A percentile compares a stretch with the other conserved stretches of the same genome.
Evolutionary conservation across 2,797 vertebrate genomes (phyloP).

Genomic region (Iguana delicatissima): DNA sequence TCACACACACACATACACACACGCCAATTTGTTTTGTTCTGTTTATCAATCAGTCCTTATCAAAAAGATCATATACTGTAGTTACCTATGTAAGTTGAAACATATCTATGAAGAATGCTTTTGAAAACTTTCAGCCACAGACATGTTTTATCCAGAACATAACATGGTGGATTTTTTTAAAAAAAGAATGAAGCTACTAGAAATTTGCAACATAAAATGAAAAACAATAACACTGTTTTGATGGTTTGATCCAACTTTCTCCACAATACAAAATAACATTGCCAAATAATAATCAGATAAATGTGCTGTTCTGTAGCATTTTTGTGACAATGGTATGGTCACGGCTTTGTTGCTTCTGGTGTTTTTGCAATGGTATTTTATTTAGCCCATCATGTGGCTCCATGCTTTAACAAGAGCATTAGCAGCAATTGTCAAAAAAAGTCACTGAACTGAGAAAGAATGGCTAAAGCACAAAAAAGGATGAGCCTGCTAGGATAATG

Average conservation of each 20-base stretch:
- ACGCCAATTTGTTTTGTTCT: not conserved
- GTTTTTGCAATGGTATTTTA: constrained; percentile 47
- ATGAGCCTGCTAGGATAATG: constrained; percentile 11
- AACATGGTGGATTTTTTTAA: not conserved
- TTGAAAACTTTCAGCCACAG: not conserved
- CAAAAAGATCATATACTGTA: not conserved
- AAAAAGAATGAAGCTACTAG: constrained; percentile 17
- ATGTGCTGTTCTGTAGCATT: constrained; percentile 38
- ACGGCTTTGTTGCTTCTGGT: constrained; percentile 47
- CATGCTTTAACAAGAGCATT: constrained; percentile 32
- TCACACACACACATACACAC: not conserved
- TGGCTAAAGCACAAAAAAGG: constrained; percentile 35
- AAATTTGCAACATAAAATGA: not conserved
- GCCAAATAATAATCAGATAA: constrained; percentile 36
- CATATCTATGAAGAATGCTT: not conserved
- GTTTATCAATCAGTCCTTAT: not conserved
- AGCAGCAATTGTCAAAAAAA: constrained; percentile 52
- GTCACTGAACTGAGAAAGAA: constrained; percentile 51
- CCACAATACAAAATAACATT: not conserved
- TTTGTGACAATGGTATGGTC: constrained; percentile 37
- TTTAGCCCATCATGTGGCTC: constrained; percentile 60
- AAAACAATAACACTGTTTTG: not conserved
- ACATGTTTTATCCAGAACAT: not conserved
- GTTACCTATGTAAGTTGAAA: not conserved
- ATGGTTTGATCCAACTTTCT: constrained; percentile 16